These are phyloP conservation scores for Zaprionus kolodkinae DNA, from an alignment of 1,140 invertebrate species.

Conservation along the genomic window DNA sequence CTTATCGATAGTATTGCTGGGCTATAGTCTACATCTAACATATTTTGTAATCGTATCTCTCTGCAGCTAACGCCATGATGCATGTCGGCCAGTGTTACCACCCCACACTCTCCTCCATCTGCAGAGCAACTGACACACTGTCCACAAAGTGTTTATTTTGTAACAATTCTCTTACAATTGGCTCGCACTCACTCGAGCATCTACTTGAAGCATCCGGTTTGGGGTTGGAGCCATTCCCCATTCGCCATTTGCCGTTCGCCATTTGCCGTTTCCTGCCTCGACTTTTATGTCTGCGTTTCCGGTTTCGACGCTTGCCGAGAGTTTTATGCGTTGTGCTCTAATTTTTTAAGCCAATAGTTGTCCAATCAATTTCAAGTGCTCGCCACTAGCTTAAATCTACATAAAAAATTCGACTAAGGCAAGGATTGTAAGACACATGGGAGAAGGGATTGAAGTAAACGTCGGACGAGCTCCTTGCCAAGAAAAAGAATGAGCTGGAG, in stretches of 20 bases:
- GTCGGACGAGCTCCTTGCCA: not conserved
- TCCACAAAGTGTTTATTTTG: conserved; percentile 70
- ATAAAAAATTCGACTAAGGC: conserved; percentile 59
- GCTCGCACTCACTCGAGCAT: conserved; percentile 16
- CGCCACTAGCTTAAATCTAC: conserved; percentile 74
- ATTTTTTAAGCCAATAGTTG: conserved; percentile 76
- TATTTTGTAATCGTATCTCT: not conserved
- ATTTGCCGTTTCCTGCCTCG: conserved; percentile 65
- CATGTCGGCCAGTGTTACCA: not conserved
- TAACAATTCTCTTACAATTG: conserved; percentile 56
- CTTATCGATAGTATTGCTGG: rapidly evolving
- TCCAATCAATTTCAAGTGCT: conserved; percentile 78
- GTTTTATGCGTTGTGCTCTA: conserved; percentile 75
- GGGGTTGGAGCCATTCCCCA: not conserved
- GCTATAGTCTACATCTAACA: too few relatives aligned
- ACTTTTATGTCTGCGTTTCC: conserved; percentile 73
- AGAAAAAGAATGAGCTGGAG: conserved; percentile 23
- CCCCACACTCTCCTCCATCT: not conserved
- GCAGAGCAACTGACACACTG: conserved; percentile 10
- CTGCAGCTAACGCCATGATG: conserved; percentile 2
- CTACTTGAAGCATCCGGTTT: conserved; percentile 19
- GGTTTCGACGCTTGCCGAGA: conserved; percentile 33
- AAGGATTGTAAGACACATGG: conserved; percentile 25
- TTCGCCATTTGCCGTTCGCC: conserved; percentile 16
- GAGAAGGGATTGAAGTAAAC: not conserved